Conservation (phyloP, 2,888 invertebrate species). For the Drosophila gaucha region DNA sequence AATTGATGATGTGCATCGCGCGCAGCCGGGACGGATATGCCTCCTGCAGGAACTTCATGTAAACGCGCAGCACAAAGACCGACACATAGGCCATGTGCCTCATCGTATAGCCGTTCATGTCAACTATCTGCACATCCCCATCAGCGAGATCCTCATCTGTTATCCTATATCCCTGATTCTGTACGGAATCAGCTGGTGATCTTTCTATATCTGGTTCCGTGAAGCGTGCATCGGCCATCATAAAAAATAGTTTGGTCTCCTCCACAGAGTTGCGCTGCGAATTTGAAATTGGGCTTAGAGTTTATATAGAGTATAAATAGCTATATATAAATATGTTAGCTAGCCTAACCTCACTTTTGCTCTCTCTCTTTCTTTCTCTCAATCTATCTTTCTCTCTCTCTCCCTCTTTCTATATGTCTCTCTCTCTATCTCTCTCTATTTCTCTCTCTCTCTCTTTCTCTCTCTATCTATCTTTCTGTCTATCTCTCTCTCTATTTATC, state of each 20-base stretch:
- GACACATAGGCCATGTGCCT: constrained; percentile 87
- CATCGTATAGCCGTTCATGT: constrained; percentile 88
- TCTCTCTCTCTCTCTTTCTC: neutral
- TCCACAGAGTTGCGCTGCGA: constrained; percentile 70
- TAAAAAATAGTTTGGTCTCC: constrained; percentile 77
- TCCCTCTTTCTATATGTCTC: neutral
- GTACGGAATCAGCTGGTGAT: constrained; percentile 30
- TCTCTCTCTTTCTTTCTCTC: neutral
- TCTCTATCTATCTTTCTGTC: neutral
- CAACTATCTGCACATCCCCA: constrained; percentile 89
- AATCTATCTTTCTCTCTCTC: neutral
- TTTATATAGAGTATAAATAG: neutral
- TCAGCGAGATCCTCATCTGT: constrained; percentile 86
- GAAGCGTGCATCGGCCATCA: constrained; percentile 76
- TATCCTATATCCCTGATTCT: neutral
- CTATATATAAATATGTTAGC: neutral
- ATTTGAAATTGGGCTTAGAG: neutral
- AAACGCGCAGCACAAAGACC: constrained; percentile 87
- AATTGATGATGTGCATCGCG: constrained; percentile 89
- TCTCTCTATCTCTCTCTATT: neutral
- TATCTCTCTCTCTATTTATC: neutral
- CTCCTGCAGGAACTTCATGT: constrained; percentile 89
- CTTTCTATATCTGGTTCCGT: constrained; percentile 40
- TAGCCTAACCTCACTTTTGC: neutral
- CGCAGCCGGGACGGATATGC: constrained; percentile 88